Evolutionary conservation across 2,888 invertebrate genomes (phyloP).

Genomic region (Platynereis dumerilii): DNA sequence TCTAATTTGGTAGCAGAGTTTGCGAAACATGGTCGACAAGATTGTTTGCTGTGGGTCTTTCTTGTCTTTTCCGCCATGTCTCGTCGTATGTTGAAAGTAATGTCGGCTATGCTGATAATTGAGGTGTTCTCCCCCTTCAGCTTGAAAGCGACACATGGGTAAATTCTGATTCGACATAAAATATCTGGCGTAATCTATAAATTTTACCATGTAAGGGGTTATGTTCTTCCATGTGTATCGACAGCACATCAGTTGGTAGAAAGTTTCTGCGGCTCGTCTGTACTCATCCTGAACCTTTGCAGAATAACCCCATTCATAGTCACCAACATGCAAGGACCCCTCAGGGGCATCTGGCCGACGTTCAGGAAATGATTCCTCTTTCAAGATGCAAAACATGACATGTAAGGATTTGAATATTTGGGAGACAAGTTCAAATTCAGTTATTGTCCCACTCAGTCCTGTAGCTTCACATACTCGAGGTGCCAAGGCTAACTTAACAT

Average conservation of each 20-base stretch:
- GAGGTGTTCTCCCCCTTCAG: slow-evolving; percentile 2
- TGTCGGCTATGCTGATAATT: background rate
- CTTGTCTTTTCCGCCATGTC: too few relatives aligned
- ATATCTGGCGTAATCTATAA: slow-evolving; percentile 3
- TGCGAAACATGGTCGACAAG: background rate
- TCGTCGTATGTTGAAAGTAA: background rate
- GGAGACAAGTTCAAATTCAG: background rate
- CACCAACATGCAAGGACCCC: background rate
- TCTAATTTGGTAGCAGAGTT: background rate
- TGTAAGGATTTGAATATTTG: background rate
- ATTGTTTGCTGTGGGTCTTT: too few relatives aligned
- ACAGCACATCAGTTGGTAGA: slow-evolving; percentile 3
- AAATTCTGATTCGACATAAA: background rate
- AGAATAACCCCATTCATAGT: background rate
- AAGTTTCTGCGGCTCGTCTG: background rate
- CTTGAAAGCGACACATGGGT: slow-evolving; percentile 3
- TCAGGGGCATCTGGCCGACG: background rate
- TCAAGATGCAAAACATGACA: background rate
- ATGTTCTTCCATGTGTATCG: background rate
- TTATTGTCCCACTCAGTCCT: background rate
- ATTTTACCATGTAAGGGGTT: background rate
- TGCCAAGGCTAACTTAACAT: background rate
- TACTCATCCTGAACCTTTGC: background rate
- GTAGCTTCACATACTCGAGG: background rate
- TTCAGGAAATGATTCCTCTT: background rate